Base-by-base conservation (phyloP, 1,140 invertebrate species). In the Marisa cornuarietis region DNA sequence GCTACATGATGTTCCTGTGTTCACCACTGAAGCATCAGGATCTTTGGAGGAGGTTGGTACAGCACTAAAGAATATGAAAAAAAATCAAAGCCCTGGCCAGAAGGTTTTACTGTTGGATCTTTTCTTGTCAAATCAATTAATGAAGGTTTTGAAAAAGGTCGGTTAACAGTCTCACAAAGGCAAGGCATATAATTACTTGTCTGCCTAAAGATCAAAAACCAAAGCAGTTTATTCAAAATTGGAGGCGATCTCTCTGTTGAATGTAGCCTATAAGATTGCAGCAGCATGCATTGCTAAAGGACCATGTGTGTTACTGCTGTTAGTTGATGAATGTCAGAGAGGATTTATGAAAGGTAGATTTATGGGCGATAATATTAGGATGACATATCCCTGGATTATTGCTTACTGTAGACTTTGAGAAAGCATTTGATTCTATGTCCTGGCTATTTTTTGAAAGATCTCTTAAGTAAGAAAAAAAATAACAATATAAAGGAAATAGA, bases 231-330 rank as follows among this genome's bases (percentile, higher is more conserved):
- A 69, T 69, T 20, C 24, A 20, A 69, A 69, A 11, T 10, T 11
- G 66, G 66, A 69, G 66, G 42, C 24, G 7, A 69, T 69, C 13
- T 69, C 66, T 16, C 24, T 69, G 16, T 69, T 69, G 66, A 69
- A 69, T 69, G 66, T 69, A 24, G 66, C 42, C 13, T 69, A 69
- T 69, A 69, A 69, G 42, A 69, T 69, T 69, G 66, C 24, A 22
- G 14, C 66, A 31, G 24, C 18, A 14, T 69, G 66, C 24, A 69
- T 69, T 24, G 16, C 18, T 69, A 69, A 69, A 16, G 0, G 66
- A 69, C 42, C 24, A 24, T 31, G 42, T 22, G 20, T 11, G 9
- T 69, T 69, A 69, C 24, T 24, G 14, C 13, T 42, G 16, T 11
- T 69, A 4, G 42, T 14, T 20, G 42, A 42, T 69, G 66, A 69